These are phyloP conservation scores for Nymphicus hollandicus DNA, from an alignment of 2,113 vertebrate genomes.

Conservation along the genomic window DNA sequence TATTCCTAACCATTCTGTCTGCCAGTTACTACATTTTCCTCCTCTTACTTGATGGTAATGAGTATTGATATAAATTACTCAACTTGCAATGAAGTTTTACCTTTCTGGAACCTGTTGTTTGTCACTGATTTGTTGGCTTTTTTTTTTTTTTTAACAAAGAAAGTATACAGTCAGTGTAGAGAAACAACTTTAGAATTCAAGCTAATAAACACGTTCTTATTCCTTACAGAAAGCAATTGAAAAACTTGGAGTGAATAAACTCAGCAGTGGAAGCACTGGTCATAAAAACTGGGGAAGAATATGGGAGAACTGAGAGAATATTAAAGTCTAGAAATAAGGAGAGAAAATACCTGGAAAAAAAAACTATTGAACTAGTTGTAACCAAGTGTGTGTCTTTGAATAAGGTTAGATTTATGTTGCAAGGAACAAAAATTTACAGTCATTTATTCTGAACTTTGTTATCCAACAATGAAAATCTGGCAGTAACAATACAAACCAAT, in stretches of 20 bases:
- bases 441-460: neutral
- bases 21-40: neutral
- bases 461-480: neutral
- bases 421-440: neutral
- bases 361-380: neutral
- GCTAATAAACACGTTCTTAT: neutral
- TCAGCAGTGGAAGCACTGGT: neutral
- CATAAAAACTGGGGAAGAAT: neutral
- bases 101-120: neutral
- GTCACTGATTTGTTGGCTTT: neutral
- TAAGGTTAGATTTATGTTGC: neutral
- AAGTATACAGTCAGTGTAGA: neutral
- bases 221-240: neutral
- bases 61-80: neutral
- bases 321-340: neutral
- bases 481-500: conserved; percentile 79
- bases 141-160: neutral
- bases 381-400: neutral
- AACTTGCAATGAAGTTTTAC: neutral
- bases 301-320: neutral
- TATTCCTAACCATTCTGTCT: neutral
- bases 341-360: neutral
- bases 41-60: neutral
- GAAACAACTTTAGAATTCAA: neutral
- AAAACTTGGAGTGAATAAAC: neutral